Conservation (phyloP, 1,140 invertebrate genomes). For the Apis florea region DNA sequence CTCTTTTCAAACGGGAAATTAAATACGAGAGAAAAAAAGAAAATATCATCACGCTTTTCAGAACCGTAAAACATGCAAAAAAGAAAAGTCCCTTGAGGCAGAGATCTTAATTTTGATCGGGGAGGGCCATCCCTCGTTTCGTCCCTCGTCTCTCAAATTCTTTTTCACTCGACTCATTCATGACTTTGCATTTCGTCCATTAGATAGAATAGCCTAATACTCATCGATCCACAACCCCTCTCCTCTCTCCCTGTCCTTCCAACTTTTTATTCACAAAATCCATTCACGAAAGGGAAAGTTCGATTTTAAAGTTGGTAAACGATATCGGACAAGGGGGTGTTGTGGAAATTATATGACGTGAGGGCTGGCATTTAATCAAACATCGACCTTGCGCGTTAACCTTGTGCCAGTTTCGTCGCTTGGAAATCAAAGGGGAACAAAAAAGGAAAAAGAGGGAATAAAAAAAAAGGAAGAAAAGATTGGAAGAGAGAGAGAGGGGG, state of each 20-base stretch:
- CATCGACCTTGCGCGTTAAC: slow-evolving; percentile 43
- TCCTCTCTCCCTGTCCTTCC: no score
- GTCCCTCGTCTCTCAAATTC: no score
- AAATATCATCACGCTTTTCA: neutral
- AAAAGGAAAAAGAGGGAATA: no score
- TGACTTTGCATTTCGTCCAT: neutral
- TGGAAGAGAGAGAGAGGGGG: no score
- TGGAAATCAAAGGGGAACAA: neutral
- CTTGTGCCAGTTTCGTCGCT: slow-evolving; percentile 9
- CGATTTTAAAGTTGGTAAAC: no score
- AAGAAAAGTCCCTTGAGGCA: neutral
- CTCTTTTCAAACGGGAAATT: no score
- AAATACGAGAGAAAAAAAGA: no score
- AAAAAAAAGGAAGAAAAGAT: no score
- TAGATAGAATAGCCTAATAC: neutral
- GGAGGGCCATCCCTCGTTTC: neutral
- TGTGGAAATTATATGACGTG: slow-evolving; percentile 42
- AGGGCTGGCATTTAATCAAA: slow-evolving; percentile 51
- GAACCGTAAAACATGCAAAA: no score
- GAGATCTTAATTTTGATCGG: neutral
- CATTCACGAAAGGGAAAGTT: neutral
- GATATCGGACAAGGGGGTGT: neutral
- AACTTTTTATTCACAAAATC: neutral
- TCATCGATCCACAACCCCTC: neutral
- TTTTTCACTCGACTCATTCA: neutral